These are phyloP conservation scores for Phoebastria nigripes DNA, from an alignment of 2,797 vertebrate species.

Conservation along the genomic window DNA sequence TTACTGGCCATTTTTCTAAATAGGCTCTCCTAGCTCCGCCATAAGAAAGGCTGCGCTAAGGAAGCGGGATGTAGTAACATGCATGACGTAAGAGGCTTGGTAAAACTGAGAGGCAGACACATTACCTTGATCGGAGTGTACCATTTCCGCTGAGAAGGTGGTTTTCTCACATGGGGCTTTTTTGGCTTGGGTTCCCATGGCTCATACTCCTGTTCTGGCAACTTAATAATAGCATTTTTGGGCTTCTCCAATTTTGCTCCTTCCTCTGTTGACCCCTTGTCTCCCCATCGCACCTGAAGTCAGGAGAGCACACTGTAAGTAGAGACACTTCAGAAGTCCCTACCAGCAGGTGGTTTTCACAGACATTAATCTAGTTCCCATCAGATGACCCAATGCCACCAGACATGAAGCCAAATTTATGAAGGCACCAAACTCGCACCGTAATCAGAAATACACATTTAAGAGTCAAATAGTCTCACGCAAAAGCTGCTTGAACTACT, in stretches of 20 bases:
- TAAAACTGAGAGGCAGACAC: not conserved
- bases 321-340: not conserved
- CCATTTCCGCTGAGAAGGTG: constrained; percentile 81
- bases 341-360: not conserved
- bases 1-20: not conserved
- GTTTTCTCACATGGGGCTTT: constrained; percentile 70
- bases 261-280: constrained; percentile 89
- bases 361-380: not conserved
- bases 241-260: constrained; percentile 91
- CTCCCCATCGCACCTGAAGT: constrained; percentile 86
- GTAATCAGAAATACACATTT: not conserved
- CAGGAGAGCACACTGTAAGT: not conserved
- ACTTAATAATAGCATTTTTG: constrained; percentile 88
- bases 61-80: not conserved
- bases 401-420: not conserved
- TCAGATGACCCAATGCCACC: not conserved
- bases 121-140: constrained; percentile 83
- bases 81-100: not conserved
- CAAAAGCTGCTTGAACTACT: not conserved
- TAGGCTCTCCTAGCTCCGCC: accelerated
- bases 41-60: not conserved
- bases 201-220: constrained; percentile 90
- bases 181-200: constrained; percentile 83
- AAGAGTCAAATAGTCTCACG: not conserved
- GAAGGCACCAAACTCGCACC: not conserved